Base-by-base conservation (phyloP, 2,113 vertebrate species). In the Podarcis raffonei region DNA sequence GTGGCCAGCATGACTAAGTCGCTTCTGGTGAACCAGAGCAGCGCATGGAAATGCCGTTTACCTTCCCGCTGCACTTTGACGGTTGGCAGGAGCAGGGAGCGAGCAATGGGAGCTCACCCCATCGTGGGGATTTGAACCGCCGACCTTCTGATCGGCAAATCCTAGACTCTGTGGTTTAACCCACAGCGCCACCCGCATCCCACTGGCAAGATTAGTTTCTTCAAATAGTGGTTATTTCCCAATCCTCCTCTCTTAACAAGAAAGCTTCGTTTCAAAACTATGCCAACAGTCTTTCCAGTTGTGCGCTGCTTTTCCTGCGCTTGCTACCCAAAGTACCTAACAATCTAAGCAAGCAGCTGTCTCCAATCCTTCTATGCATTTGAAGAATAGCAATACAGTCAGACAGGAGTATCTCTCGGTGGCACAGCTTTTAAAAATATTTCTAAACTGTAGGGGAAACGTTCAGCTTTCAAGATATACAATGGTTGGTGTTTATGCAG, bases 271-370 rank as follows among this genome's bases (percentile, higher is more conserved):
- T 83, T 75, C 42, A 32, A 79, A 0, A 2, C 15, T 74, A 57
- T 5, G 15, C 5, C 13, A 0, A 0, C 1, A 3, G 1, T 0
- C 1, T 57, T 89, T 81, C 9, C 30, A 85, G 62, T 32, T 79
- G 5, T 27, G 13, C 42, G 25, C 39, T 20, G 16, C 32, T 53
- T 84, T 32, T 30, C 15, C 48, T 79, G 8, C 1, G 8, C 20
- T 87, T 87, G 78, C 20, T 84, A 42, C 6, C 74, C 18, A 5
- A n/a, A 78, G 62, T 42, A 32, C 2, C 27, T 84, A 68, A 5
- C 35, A 77, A 37, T 71, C 35, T 39, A 20, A 62, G 30, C 32
- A 2, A 75, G 69, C 39, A 22, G 9, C 35, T 69, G 20, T 77
- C 27, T 78, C 15, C 25, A 84, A 78, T 42, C 72, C 48, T 35